Evolutionary conservation across 2,888 invertebrate genomes (phyloP), one percentile per base, ranked within the genome.

Genomic region (Drosophila macrospina): DNA sequence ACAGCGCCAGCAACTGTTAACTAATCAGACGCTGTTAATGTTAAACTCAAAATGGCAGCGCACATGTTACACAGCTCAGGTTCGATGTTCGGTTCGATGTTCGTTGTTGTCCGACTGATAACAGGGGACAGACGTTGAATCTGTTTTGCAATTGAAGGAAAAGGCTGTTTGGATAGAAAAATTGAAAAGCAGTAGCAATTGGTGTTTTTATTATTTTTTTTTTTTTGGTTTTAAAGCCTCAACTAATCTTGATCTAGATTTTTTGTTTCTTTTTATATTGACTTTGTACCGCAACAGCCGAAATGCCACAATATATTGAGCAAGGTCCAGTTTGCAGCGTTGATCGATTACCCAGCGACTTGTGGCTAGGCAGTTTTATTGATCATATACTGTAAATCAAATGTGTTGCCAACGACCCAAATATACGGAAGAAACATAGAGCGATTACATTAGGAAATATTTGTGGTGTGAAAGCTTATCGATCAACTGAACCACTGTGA

Each of bases 311-410:
- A 57, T 59, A 56, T 68, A 71, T 88, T 88, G 83, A 55, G 86
- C 86, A 88, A 88, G 88, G 86, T 88, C 83, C 74, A 87, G 76
- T 78, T 69, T 47, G 68, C 61, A 39, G 65, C 47, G 56, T 74
- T 71, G 79, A 76, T 80, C 70, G 87, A 84, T 84, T 78, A 63
- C 41, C 60, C 63, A 44, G 62, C 44, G 13, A 55, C 59, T 55
- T 65, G 60, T 63, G 42, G 42, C 28, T 37, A 45, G 62, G 51
- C 77, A 55, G 41, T 68, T 82, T 78, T 75, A 85, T 74, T 66
- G 70, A 86, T 69, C 79, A 34, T 24, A 62, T 55, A 80, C 55
- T 64, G 74, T 83, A 80, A 82, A 82, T 74, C 42, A 63, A 39
- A 47, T 28, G 41, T 45, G 63, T 63, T 69, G 70, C 59, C 67